phyloP scores from a whole-genome alignment of 2,797 vertebrate genomes.

The Rallus crepitans region DNA sequence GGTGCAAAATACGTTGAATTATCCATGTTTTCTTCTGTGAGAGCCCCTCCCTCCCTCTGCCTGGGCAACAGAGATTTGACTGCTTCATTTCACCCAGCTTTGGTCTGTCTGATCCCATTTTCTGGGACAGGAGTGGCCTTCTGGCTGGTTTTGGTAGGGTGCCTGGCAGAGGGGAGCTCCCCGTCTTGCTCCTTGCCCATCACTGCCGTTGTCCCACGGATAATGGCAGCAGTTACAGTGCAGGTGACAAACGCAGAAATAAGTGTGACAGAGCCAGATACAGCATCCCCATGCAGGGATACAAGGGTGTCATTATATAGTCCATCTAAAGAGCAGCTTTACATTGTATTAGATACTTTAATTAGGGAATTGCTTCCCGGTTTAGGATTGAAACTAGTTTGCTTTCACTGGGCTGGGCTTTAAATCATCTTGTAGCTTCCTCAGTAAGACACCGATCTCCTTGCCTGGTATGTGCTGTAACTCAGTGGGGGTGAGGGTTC shows the following conservation, averaged over 20 bases:
- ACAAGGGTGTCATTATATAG: background rate
- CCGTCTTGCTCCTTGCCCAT: background rate
- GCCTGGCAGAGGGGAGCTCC: background rate
- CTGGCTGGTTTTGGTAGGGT: background rate
- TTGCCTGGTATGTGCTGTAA: background rate
- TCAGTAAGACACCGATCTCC: background rate
- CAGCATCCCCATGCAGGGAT: background rate
- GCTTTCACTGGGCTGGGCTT: background rate
- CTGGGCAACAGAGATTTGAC: conserved; percentile 7
- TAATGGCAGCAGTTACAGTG: background rate
- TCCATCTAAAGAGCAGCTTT: background rate
- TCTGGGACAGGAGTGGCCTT: background rate
- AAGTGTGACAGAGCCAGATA: background rate
- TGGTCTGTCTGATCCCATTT: background rate
- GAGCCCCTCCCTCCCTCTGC: conserved; percentile 9
- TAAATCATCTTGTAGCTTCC: background rate
- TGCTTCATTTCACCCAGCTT: background rate
- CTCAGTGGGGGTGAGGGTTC: background rate
- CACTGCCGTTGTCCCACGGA: background rate
- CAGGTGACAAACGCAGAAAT: background rate
- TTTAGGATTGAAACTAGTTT: background rate
- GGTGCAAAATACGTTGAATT: background rate
- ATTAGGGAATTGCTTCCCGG: background rate
- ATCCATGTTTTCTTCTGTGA: background rate
- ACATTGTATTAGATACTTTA: background rate